Evolutionary conservation across 2,888 invertebrate species (phyloP).

Genomic region (Prenolepis imparis): DNA sequence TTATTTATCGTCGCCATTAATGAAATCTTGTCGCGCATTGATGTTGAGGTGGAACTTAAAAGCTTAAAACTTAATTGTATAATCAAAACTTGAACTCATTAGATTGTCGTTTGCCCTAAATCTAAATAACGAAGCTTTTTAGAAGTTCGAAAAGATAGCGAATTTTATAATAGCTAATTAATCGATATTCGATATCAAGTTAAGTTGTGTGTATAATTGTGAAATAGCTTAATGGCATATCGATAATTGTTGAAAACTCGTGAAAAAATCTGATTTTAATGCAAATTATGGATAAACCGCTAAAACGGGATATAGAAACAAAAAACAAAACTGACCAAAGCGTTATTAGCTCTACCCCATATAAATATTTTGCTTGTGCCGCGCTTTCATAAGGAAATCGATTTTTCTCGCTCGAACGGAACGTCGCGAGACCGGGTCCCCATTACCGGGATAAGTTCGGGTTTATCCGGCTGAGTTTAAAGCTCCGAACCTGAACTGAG

Average conservation of each 20-base stretch:
- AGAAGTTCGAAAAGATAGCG: no score
- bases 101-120: neutral
- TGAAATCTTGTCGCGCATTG: neutral
- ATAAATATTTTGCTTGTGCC: constrained; percentile 31
- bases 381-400: constrained; percentile 35
- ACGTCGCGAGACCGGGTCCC: neutral
- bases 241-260: constrained; percentile 9
- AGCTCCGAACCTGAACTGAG: constrained; percentile 14
- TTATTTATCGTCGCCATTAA: constrained; percentile 24
- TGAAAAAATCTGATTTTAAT: constrained; percentile 22
- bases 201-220: constrained; percentile 11
- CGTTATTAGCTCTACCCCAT: neutral
- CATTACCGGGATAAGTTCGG: constrained; percentile 24
- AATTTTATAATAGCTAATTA: constrained; percentile 11
- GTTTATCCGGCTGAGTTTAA: constrained; percentile 39
- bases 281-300: constrained; percentile 26
- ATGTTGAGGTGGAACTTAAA: neutral
- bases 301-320: constrained; percentile 1
- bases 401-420: constrained; percentile 34
- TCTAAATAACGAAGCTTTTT: neutral
- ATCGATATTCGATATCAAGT: neutral
- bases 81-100: neutral
- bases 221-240: constrained; percentile 10
- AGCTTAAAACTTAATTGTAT: neutral
- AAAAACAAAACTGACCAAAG: constrained; percentile 23